These are phyloP conservation scores for Pimephales promelas DNA, from an alignment of 2,113 vertebrate genomes.

Conservation along the genomic window DNA sequence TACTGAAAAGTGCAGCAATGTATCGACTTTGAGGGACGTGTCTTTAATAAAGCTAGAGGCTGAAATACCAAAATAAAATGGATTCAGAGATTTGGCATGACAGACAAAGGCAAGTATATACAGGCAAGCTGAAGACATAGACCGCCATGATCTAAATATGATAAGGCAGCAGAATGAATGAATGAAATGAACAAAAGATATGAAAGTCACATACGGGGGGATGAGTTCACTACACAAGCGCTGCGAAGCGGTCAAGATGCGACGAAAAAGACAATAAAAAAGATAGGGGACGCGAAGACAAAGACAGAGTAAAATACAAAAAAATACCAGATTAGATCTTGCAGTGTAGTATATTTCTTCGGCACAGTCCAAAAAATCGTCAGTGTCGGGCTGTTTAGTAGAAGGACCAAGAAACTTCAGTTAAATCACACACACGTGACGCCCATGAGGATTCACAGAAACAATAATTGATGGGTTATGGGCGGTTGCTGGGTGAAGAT, in stretches of 20 bases:
- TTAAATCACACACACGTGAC: slow-evolving; percentile 78
- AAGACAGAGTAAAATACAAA: slow-evolving; percentile 61
- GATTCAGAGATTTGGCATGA: slow-evolving; percentile 2
- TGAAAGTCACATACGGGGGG: slow-evolving; percentile 6
- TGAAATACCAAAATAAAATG: slow-evolving; percentile 15
- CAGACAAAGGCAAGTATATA: slow-evolving; percentile 9
- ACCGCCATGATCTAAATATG: slow-evolving; percentile 10
- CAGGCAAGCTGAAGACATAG: slow-evolving; percentile 11
- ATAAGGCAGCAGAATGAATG: not conserved
- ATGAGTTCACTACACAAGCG: slow-evolving; percentile 36
- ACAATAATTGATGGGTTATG: slow-evolving; percentile 56
- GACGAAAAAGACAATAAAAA: not conserved
- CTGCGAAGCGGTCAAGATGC: slow-evolving; percentile 30
- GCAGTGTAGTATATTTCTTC: slow-evolving; percentile 94
- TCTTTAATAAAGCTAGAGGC: slow-evolving; percentile 11
- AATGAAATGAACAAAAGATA: slow-evolving; percentile 14
- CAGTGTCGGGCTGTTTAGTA: slow-evolving; percentile 87
- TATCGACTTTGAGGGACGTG: slow-evolving; percentile 22
- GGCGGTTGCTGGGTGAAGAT: not conserved
- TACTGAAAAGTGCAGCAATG: slow-evolving; percentile 6
- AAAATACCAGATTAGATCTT: slow-evolving; percentile 92
- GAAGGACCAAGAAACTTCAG: slow-evolving; percentile 82
- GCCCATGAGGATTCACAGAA: slow-evolving; percentile 58
- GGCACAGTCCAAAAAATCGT: slow-evolving; percentile 89
- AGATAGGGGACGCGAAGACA: slow-evolving; percentile 12